Conservation (phyloP, 2,113 vertebrate species). For the Amblyopsis rosae region DNA sequence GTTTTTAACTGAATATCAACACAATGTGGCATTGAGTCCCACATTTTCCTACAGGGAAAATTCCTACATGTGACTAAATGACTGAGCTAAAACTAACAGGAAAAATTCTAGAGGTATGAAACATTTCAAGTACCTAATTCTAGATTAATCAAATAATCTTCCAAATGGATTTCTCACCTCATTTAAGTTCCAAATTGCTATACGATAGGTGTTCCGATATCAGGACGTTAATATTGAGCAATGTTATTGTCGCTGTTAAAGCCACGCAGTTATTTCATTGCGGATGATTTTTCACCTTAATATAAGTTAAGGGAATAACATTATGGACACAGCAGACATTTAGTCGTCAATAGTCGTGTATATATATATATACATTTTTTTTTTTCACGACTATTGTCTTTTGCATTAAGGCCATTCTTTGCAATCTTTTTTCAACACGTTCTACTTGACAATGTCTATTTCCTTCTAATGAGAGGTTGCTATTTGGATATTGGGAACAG, state of each 20-base stretch:
- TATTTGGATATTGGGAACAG: constrained; percentile 37
- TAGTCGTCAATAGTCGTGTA: no score
- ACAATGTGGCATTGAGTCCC: background rate
- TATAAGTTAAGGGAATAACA: background rate
- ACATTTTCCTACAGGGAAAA: background rate
- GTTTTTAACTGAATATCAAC: background rate
- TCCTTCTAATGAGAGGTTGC: background rate
- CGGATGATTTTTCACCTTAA: background rate
- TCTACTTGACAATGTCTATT: constrained; percentile 4
- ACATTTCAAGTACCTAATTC: background rate
- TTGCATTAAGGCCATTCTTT: constrained; percentile 15
- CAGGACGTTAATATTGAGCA: background rate
- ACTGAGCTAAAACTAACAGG: constrained; percentile 1
- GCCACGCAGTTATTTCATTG: background rate
- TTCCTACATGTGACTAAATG: background rate
- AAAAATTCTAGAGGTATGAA: background rate
- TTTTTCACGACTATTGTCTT: background rate
- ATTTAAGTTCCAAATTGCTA: no score
- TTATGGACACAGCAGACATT: constrained; percentile 7
- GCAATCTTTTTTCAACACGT: background rate
- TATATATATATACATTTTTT: no score
- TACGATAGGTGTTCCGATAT: no score
- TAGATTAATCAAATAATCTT: background rate
- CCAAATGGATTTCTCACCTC: background rate
- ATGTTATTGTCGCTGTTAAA: background rate